Evolutionary conservation across 1,140 invertebrate species (phyloP).

Genomic region (Nylanderia fulva): DNA sequence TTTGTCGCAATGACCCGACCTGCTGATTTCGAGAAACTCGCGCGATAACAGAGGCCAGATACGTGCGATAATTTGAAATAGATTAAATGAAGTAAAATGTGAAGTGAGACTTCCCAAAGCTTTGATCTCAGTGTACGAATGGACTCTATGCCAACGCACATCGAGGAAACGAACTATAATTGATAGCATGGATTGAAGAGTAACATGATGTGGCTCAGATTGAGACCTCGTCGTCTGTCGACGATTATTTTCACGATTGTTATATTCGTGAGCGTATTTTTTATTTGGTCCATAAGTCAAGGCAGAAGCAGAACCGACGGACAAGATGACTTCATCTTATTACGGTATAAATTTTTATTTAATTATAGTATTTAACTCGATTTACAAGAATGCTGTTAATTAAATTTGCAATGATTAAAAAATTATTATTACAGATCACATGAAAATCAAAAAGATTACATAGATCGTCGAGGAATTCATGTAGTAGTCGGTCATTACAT

Average conservation of each 20-base stretch:
- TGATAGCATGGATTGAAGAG: conserved; percentile 39
- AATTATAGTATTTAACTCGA: not conserved
- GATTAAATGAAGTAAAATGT: conserved; percentile 33
- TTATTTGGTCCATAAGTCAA: conserved; percentile 77
- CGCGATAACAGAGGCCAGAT: conserved; percentile 53
- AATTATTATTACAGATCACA: conserved; percentile 46
- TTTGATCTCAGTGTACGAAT: conserved; percentile 24
- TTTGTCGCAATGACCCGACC: conserved; percentile 69
- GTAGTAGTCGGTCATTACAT: conserved; percentile 95
- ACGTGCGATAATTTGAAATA: conserved; percentile 56
- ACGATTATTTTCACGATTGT: conserved; percentile 64
- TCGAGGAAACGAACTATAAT: conserved; percentile 41
- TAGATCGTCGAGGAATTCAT: conserved; percentile 90
- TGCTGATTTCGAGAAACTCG: conserved; percentile 30
- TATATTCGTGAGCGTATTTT: conserved; percentile 67
- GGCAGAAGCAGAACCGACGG: conserved; percentile 63
- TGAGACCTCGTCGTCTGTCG: conserved; percentile 77
- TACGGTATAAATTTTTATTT: conserved; percentile 71
- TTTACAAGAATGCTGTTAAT: not conserved
- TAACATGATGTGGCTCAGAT: conserved; percentile 79
- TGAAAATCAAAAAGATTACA: conserved; percentile 88
- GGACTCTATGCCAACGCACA: not conserved
- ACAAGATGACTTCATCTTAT: conserved; percentile 73
- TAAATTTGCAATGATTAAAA: not conserved
- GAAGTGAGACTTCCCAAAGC: conserved; percentile 6